phyloP scores from a whole-genome alignment of 2,113 vertebrate species.

The Tetraodon nigroviridis region DNA sequence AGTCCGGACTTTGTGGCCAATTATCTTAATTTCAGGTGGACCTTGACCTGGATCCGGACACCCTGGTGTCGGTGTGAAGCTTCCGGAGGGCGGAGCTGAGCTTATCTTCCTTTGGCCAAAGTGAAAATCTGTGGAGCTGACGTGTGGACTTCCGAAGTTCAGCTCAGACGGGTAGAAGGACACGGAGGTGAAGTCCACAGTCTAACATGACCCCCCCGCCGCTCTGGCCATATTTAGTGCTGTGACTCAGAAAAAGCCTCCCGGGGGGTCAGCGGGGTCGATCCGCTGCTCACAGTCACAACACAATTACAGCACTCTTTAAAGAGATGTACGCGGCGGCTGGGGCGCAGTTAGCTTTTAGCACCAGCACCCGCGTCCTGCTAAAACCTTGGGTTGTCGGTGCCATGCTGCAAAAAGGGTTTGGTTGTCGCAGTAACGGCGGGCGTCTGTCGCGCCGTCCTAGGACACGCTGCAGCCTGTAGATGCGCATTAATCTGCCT shows the following conservation, averaged over 20 bases:
- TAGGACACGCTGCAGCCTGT: slow-evolving; percentile 37
- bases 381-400: slow-evolving; percentile 67
- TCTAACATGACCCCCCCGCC: slow-evolving; percentile 51
- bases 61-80: background rate
- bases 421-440: slow-evolving; percentile 46
- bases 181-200: slow-evolving; percentile 55
- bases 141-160: slow-evolving; percentile 64
- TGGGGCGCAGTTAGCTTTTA: slow-evolving; percentile 71
- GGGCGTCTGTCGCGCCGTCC: slow-evolving; percentile 53
- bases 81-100: slow-evolving; percentile 12
- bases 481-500: slow-evolving; percentile 51
- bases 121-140: slow-evolving; percentile 73
- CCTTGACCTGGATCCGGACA: background rate
- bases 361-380: slow-evolving; percentile 59
- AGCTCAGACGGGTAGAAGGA: slow-evolving; percentile 69
- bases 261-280: slow-evolving; percentile 36
- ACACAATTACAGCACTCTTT: slow-evolving; percentile 68
- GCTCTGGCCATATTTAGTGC: slow-evolving; percentile 62
- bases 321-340: slow-evolving; percentile 52
- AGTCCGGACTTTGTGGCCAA: background rate
- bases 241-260: slow-evolving; percentile 53
- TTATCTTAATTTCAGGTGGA: background rate
- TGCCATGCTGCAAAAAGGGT: slow-evolving; percentile 74
- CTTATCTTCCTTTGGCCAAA: slow-evolving; percentile 44
- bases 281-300: slow-evolving; percentile 49